phyloP scores from a whole-genome alignment of 2,797 vertebrate species.

The Pantherophis alleghaniensis region DNA sequence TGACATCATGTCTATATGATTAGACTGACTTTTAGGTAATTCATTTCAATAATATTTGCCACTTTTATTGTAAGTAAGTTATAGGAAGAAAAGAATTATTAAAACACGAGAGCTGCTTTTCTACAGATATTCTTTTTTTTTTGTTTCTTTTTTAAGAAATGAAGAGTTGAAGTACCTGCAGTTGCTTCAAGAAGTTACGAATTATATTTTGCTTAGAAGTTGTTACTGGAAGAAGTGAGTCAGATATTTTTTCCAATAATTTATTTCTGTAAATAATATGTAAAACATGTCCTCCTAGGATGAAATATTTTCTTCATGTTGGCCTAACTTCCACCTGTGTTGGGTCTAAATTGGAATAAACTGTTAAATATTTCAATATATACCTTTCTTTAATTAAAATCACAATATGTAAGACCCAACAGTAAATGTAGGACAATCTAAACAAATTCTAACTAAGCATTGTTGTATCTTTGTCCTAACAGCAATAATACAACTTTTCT shows the following conservation, averaged over 20 bases:
- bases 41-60: neutral
- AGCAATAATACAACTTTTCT: neutral
- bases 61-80: conserved; percentile 7
- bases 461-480: neutral
- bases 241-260: conserved; percentile 32
- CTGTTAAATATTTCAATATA: neutral
- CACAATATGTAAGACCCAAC: neutral
- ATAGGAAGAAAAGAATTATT: conserved; percentile 3
- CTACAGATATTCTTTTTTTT: neutral
- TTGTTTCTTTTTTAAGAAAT: conserved; percentile 48
- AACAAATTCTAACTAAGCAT: neutral
- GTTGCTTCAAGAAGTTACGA: conserved; percentile 65
- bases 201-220: conserved; percentile 59
- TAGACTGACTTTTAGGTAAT: neutral
- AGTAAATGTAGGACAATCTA: neutral
- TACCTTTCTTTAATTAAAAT: neutral
- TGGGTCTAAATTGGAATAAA: neutral
- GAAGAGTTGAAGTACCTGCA: conserved; percentile 51
- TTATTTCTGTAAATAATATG: conserved; percentile 27
- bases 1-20: neutral
- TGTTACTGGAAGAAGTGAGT: conserved; percentile 50
- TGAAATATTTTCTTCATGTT: neutral
- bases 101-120: conserved; percentile 11
- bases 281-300: conserved; percentile 13
- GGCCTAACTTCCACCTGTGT: neutral